A percentile compares a stretch with the other conserved stretches of the same genome.
phyloP scores from a whole-genome alignment of 2,888 invertebrate genomes.

The Cheilosia vulpina region DNA sequence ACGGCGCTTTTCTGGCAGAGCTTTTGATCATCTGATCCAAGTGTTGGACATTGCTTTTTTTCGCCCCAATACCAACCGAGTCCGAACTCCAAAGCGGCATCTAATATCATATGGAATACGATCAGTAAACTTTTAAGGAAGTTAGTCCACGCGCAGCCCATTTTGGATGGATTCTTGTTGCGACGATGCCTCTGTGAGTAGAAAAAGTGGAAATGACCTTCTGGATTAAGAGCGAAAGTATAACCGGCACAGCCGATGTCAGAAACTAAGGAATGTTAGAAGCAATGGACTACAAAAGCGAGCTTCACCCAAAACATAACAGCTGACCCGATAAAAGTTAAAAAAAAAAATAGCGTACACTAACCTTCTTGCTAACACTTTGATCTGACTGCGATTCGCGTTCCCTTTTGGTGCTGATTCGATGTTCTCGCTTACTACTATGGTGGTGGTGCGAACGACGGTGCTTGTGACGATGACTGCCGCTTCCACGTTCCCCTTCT shows the following conservation, averaged over 20 bases:
- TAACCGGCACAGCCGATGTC: neutral
- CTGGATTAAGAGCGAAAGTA: neutral
- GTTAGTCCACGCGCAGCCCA: conserved; percentile 76
- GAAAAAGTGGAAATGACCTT: neutral
- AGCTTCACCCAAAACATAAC: neutral
- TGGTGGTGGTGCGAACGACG: conserved; percentile 58
- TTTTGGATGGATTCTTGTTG: conserved; percentile 63
- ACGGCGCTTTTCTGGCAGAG: conserved; percentile 87
- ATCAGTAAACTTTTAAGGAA: conserved; percentile 78
- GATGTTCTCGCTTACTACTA: conserved; percentile 63
- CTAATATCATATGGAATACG: conserved; percentile 79
- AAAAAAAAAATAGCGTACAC: neutral
- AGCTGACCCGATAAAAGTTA: neutral
- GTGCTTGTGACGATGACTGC: conserved; percentile 60
- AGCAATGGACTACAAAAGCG: neutral
- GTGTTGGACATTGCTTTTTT: conserved; percentile 78
- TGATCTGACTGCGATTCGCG: conserved; percentile 47
- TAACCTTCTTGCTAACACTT: conserved; percentile 55
- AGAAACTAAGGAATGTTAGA: neutral
- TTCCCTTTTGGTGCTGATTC: conserved; percentile 40
- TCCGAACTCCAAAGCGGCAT: conserved; percentile 79
- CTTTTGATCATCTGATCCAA: conserved; percentile 77
- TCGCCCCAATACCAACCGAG: conserved; percentile 81
- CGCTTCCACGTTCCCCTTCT: conserved; percentile 41
- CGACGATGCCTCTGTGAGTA: conserved; percentile 49